Base-by-base conservation (phyloP, 2,888 invertebrate genomes). In the Drosophila ezoana region DNA sequence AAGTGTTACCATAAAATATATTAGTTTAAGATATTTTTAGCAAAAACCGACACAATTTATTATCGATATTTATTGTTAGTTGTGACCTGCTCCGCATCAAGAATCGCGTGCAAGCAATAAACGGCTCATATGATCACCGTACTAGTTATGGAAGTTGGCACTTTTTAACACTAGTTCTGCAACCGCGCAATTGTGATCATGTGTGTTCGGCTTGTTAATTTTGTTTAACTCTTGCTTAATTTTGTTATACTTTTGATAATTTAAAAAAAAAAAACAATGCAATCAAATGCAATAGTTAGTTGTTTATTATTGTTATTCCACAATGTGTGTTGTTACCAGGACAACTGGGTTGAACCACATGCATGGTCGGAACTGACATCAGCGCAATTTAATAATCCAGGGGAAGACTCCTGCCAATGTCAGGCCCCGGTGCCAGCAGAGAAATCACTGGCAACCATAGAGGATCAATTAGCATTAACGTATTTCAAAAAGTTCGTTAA, bases 401-500 rank as follows among this genome's bases (percentile, higher is more conserved):
- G 8, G 23, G 52, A 37, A 6, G 58, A 66, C 5, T 48, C 51
- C 5, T 82, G 83, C 33, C 35, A 41, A 44, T 77, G 77, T 14
- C 56, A 51, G 38, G 60, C 48, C 13, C 62, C 48, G 6, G 32
- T 20, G 13, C 16, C 11, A 16, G 20, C 47, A 5, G 64, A 56
- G 0, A 64, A 63, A 32, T 60, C 86, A 11, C 23, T 54, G 1
- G 81, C 58, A 9, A 44, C 40, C 16, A 44, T 63, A 3, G 83
- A 82, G 41, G 84, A 91, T 57, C 71, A 64, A 20, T 69, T 88
- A 5, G 81, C 90, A 3, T 68, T 90, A 2, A 72, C 72, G 8
- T 90, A 90, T 60, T 90, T 86, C 43, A 90, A 79, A 63, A 90
- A 89, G 54, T 89, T 90, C 45, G 75, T 86, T n/a, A 76, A 67